Conservation (phyloP, 2,797 vertebrate species). For the Neosalanx taihuensis region DNA sequence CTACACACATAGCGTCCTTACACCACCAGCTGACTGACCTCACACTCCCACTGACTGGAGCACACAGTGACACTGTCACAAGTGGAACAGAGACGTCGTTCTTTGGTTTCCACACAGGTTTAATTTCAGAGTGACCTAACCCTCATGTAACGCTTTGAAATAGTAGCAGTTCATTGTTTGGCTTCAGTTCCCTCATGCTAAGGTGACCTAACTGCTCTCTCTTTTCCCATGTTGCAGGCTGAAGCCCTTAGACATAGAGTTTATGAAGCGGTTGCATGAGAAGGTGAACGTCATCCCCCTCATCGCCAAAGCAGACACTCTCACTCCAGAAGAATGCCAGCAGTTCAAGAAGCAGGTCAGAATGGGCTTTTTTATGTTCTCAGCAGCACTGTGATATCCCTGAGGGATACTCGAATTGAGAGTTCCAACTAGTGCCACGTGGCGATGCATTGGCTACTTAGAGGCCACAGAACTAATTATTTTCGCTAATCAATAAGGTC, state of each 20-base stretch:
- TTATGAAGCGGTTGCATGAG: conserved; percentile 99
- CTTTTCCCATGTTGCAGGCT: conserved; percentile 71
- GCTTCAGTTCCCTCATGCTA: too few relatives aligned
- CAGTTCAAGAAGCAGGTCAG: conserved; percentile 99
- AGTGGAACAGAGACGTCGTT: too few relatives aligned
- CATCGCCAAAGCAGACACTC: conserved; percentile 98
- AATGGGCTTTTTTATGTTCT: conserved; percentile 4
- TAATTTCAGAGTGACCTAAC: too few relatives aligned
- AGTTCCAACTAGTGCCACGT: too few relatives aligned
- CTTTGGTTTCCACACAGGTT: too few relatives aligned
- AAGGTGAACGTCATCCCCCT: conserved; percentile 99
- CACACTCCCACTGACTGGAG: conserved; percentile 23
- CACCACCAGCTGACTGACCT: conserved; percentile 50
- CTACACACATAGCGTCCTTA: conserved; percentile 21
- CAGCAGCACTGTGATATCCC: background rate
- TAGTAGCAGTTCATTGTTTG: too few relatives aligned
- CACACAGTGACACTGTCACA: conserved; percentile 42
- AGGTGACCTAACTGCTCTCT: too few relatives aligned
- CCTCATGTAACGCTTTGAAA: too few relatives aligned
- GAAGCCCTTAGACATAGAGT: conserved; percentile 99
- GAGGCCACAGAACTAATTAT: too few relatives aligned
- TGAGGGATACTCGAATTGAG: too few relatives aligned
- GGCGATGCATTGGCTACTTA: too few relatives aligned
- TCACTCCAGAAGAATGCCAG: conserved; percentile 97
- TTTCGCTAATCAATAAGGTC: too few relatives aligned